These are phyloP conservation scores for Acipenser transmontanus DNA, from an alignment of 2,797 vertebrate species.

Conservation along the genomic window DNA sequence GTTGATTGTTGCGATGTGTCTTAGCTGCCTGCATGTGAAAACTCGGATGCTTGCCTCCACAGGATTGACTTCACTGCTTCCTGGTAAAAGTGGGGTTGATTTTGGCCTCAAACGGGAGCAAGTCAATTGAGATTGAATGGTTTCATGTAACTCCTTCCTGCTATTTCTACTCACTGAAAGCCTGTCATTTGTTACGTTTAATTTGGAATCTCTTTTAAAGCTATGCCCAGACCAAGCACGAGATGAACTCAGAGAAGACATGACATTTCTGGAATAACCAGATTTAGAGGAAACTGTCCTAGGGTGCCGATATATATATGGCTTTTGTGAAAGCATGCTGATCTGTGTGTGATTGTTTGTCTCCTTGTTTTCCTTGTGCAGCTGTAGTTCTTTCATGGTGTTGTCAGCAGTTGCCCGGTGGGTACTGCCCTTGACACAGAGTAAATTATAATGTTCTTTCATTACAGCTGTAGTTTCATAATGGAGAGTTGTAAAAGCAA, in stretches of 20 bases:
- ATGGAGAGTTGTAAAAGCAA: constrained; percentile 41
- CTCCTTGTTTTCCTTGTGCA: constrained; percentile 12
- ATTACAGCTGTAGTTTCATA: constrained; percentile 38
- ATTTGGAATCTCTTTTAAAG: not conserved
- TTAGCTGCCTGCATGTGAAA: constrained; percentile 59
- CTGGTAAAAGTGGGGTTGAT: constrained; percentile 3
- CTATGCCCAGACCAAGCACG: constrained; percentile 33
- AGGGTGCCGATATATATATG: constrained; percentile 12
- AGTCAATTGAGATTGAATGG: not conserved
- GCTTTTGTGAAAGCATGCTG: constrained; percentile 19
- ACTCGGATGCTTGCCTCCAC: constrained; percentile 24
- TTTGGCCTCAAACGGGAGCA: constrained; percentile 13
- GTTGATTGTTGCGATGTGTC: constrained; percentile 58
- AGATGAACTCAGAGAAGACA: constrained; percentile 8
- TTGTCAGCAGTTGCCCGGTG: constrained; percentile 52
- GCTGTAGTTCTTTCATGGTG: constrained; percentile 55
- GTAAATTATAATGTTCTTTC: constrained; percentile 39
- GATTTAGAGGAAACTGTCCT: constrained; percentile 23
- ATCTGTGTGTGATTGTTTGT: constrained; percentile 1
- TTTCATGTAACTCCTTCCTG: not conserved
- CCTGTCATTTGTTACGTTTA: not conserved
- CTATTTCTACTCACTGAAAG: not conserved
- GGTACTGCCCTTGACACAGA: constrained; percentile 49
- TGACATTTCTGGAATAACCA: not conserved
- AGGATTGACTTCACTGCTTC: not conserved